Evolutionary conservation across 2,113 vertebrate species (phyloP).

Genomic region (Nycticebus coucang): DNA sequence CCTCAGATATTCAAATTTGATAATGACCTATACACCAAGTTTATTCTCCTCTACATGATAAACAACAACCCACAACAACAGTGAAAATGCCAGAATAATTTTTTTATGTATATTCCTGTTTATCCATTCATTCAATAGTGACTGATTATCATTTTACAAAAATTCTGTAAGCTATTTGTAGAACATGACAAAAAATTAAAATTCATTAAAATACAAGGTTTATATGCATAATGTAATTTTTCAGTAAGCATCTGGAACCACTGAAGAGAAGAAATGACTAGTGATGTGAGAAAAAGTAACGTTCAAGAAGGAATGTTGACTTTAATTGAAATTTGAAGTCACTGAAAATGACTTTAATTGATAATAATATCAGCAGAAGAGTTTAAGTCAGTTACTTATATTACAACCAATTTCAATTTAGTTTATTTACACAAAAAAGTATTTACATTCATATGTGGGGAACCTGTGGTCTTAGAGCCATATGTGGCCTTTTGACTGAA

Average conservation of each 20-base stretch:
- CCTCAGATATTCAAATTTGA: not conserved
- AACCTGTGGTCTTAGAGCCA: too few relatives aligned
- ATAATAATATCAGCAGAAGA: not conserved
- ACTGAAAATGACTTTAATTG: not conserved
- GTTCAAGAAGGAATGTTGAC: not conserved
- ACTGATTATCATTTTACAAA: not conserved
- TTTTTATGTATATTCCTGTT: not conserved
- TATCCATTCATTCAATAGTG: not conserved
- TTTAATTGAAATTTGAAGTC: too few relatives aligned
- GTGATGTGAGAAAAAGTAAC: not conserved
- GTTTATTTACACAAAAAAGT: not conserved
- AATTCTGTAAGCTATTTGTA: not conserved
- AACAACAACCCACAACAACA: not conserved
- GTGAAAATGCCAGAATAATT: not conserved
- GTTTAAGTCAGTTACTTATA: not conserved
- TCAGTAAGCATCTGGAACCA: not conserved
- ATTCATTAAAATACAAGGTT: not conserved
- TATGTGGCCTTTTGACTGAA: too few relatives aligned
- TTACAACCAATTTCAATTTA: not conserved
- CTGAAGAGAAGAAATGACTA: not conserved
- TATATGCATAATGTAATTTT: not conserved
- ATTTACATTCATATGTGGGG: too few relatives aligned
- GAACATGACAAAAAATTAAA: not conserved
- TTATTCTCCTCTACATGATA: not conserved
- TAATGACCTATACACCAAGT: not conserved